phyloP scores from a whole-genome alignment of 2,797 vertebrate genomes.

The Acropternis orthonyx region DNA sequence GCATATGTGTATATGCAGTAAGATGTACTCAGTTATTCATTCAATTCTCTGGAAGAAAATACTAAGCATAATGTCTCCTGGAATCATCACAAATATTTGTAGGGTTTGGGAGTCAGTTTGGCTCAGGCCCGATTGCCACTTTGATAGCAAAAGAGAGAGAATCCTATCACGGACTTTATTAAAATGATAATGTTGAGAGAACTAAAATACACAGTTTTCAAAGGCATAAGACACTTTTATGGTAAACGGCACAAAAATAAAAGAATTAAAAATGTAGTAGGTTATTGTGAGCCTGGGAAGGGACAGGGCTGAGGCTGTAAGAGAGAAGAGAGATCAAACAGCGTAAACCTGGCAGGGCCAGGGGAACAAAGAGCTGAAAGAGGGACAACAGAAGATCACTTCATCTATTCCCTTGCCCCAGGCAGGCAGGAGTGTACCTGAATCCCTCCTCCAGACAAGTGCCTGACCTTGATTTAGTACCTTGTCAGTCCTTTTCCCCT shows the following conservation, averaged over 20 bases:
- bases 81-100: not conserved
- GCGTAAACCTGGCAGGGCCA: not conserved
- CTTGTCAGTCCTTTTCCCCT: not conserved
- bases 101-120: not conserved
- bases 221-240: not conserved
- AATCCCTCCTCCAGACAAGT: not conserved
- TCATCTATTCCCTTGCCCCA: not conserved
- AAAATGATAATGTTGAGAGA: not conserved
- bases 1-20: accelerated
- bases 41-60: not conserved
- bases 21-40: not conserved
- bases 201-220: not conserved
- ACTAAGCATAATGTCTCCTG: not conserved
- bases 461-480: not conserved
- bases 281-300: not conserved
- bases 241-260: not conserved
- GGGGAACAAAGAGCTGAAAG: not conserved
- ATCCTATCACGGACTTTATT: not conserved
- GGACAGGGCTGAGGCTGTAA: not conserved
- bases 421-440: not conserved
- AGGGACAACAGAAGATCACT: not conserved
- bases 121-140: not conserved
- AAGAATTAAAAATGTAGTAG: not conserved
- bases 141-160: not conserved
- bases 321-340: not conserved